These are phyloP conservation scores for Saguinus midas DNA, from an alignment of 2,113 vertebrate genomes.

Conservation along the genomic window DNA sequence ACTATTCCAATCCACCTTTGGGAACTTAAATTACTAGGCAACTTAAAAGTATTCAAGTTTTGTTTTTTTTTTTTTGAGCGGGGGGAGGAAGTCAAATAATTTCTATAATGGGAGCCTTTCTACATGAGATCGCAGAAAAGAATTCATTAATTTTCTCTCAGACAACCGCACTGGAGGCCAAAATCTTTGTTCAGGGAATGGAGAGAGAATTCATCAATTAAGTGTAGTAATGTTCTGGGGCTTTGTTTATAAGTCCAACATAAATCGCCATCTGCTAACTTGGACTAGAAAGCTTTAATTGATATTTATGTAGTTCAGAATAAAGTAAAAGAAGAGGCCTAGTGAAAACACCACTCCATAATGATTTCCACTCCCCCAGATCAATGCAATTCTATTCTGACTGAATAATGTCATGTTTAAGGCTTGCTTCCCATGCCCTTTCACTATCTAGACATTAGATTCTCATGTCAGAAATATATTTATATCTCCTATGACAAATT, in stretches of 20 bases:
- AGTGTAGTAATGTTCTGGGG: constrained; percentile 32
- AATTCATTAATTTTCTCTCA: constrained; percentile 70
- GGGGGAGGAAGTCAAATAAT: not conserved
- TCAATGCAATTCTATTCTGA: not conserved
- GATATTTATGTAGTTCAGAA: constrained; percentile 45
- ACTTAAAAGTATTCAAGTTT: constrained; percentile 52
- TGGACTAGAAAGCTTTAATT: constrained; percentile 52
- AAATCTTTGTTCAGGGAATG: constrained; percentile 58
- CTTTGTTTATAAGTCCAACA: constrained; percentile 59
- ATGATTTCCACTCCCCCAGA: constrained; percentile 12
- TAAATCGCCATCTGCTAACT: constrained; percentile 63
- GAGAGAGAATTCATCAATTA: constrained; percentile 49
- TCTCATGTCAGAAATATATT: constrained; percentile 8
- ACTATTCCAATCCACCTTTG: not conserved
- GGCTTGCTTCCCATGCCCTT: not conserved
- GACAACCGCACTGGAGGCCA: constrained; percentile 49
- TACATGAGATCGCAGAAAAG: constrained; percentile 66
- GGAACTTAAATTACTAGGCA: constrained; percentile 49
- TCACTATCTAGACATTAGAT: not conserved
- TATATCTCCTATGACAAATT: not conserved
- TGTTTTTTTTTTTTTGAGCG: not conserved
- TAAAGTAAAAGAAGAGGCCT: constrained; percentile 41
- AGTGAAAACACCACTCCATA: constrained; percentile 1
- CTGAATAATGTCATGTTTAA: not conserved
- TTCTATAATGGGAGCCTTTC: constrained; percentile 48